A percentile compares a stretch with the other conserved stretches of the same genome.
Conservation (phyloP, 1,140 invertebrate genomes). For the Hycleus cichorii region DNA sequence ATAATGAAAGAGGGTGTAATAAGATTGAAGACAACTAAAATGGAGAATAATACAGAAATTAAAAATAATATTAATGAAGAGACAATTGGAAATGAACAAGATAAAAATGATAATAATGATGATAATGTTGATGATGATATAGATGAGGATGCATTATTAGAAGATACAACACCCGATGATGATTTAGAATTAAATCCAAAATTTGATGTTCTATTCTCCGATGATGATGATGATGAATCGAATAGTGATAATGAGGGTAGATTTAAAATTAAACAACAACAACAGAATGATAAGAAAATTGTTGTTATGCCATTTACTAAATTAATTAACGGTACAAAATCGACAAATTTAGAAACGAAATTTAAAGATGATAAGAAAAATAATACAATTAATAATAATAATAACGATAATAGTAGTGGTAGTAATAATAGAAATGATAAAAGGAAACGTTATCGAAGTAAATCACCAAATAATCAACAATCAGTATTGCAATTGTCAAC, state of each 20-base stretch:
- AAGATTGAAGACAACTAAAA: slow-evolving; percentile 31
- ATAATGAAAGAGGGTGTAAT: slow-evolving; percentile 35
- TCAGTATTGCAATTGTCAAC: neutral
- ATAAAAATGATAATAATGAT: neutral
- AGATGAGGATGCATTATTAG: slow-evolving; percentile 25
- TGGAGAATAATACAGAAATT: neutral
- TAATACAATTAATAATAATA: neutral
- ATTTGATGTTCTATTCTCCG: slow-evolving; percentile 36
- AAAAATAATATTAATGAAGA: slow-evolving; percentile 7
- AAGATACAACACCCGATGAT: slow-evolving; percentile 13
- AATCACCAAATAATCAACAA: slow-evolving; percentile 1
- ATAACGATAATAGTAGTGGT: neutral
- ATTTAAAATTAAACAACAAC: slow-evolving; percentile 30
- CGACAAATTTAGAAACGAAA: neutral
- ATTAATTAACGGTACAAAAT: slow-evolving; percentile 21
- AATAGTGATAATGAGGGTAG: slow-evolving; percentile 36
- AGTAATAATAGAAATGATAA: slow-evolving; percentile 5
- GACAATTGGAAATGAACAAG: slow-evolving; percentile 8
- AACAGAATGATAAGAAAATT: slow-evolving; percentile 8
- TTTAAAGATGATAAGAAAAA: neutral
- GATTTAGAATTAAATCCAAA: slow-evolving; percentile 25
- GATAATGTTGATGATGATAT: slow-evolving; percentile 13
- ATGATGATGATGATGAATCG: slow-evolving; percentile 38
- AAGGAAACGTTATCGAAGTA: slow-evolving; percentile 1
- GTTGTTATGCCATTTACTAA: slow-evolving; percentile 21